Conservation (phyloP, 2,797 vertebrate species). For the Tragelaphus eurycerus region DNA sequence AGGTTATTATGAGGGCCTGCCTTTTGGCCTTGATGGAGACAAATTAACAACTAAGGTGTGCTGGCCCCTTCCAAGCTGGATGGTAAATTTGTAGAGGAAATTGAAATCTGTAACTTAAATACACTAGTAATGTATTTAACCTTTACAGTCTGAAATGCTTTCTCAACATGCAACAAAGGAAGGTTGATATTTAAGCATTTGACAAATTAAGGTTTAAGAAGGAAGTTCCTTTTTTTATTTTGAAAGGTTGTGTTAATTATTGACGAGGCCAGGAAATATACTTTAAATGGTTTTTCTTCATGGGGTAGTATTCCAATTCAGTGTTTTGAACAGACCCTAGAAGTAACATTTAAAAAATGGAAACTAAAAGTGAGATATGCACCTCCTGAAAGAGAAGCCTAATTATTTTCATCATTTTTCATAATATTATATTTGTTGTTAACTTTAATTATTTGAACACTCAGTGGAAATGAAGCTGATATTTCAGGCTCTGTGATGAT, state of each 20-base stretch:
- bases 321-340: neutral
- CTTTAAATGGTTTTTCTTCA: neutral
- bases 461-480: neutral
- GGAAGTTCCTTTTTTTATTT: neutral
- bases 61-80: neutral
- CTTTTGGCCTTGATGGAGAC: neutral
- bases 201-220: neutral
- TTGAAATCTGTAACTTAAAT: neutral
- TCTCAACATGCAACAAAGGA: neutral
- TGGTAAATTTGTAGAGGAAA: neutral
- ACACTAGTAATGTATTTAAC: neutral
- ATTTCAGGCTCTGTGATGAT: neutral
- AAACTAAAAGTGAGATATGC: neutral
- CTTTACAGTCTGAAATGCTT: neutral
- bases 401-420: neutral
- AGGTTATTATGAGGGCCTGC: neutral
- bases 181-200: neutral
- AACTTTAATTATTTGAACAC: slow-evolving; percentile 14
- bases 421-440: neutral
- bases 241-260: neutral
- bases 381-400: neutral
- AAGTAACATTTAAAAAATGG: neutral
- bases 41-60: neutral
- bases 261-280: neutral
- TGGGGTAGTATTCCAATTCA: neutral